These are phyloP conservation scores for Tetragnatha montana DNA, from an alignment of 2,888 invertebrate species.

Conservation along the genomic window DNA sequence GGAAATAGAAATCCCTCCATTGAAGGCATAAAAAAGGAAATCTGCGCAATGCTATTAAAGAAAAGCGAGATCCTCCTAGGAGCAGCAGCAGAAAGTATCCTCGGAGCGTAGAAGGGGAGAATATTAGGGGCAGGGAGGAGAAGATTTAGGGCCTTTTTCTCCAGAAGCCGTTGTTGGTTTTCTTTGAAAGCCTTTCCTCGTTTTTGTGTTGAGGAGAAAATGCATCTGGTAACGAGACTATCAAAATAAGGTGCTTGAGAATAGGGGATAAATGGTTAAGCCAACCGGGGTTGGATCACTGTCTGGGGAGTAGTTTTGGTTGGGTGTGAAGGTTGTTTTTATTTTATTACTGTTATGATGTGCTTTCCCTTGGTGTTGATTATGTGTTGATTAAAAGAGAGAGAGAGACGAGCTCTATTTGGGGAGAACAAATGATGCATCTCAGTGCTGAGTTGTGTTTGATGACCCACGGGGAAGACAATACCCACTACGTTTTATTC, in stretches of 20 bases:
- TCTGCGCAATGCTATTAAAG: conserved; percentile 45
- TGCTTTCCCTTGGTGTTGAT: no score
- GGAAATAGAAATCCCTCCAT: conserved; percentile 22
- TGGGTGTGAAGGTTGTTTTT: no score
- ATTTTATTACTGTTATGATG: no score
- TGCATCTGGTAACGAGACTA: background rate
- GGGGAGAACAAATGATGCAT: no score
- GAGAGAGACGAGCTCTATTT: no score
- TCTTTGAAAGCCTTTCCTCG: background rate
- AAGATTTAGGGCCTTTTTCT: conserved; percentile 4
- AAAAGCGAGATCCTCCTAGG: conserved; percentile 19
- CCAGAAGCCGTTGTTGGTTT: background rate
- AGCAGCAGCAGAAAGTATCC: background rate
- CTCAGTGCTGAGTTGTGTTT: no score
- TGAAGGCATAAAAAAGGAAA: conserved; percentile 2
- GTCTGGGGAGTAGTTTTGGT: background rate
- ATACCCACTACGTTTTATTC: no score
- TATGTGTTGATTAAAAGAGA: no score
- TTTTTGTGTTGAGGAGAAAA: background rate
- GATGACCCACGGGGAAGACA: no score
- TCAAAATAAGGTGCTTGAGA: background rate
- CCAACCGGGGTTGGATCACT: background rate
- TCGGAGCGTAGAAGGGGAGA: background rate
- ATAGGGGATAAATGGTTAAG: background rate
- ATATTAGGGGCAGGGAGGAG: conserved; percentile 13